These are phyloP conservation scores for Dorcus hopei DNA, from an alignment of 2,888 invertebrate genomes.

Conservation along the genomic window DNA sequence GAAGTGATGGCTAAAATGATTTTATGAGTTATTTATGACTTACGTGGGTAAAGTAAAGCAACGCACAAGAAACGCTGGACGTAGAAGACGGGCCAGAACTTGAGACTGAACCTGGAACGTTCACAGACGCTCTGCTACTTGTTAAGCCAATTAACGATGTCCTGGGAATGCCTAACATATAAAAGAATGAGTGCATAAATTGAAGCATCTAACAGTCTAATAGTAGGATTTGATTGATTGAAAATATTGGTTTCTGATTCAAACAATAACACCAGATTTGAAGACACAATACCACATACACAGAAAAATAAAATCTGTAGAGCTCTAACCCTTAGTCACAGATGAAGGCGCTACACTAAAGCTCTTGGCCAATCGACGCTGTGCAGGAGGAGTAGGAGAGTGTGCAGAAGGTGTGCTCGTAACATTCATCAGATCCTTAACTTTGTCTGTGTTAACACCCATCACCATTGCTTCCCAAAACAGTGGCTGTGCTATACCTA, in stretches of 20 bases:
- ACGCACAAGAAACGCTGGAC: constrained; percentile 64
- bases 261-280: background rate
- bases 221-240: too few species aligned
- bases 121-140: constrained; percentile 67
- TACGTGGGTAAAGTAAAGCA: background rate
- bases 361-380: constrained; percentile 86
- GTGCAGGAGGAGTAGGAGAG: constrained; percentile 79
- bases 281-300: background rate
- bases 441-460: constrained; percentile 46
- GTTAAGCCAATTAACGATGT: constrained; percentile 77
- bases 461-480: constrained; percentile 52
- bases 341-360: constrained; percentile 82
- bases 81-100: constrained; percentile 69
- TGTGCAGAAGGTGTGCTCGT: constrained; percentile 53
- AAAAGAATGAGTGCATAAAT: background rate
- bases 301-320: constrained; percentile 8
- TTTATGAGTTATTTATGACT: background rate
- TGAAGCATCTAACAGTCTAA: background rate
- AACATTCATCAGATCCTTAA: constrained; percentile 37
- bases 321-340: constrained; percentile 57
- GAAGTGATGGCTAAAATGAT: constrained; percentile 58
- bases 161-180: constrained; percentile 69
- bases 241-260: too few species aligned
- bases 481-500: constrained; percentile 52
- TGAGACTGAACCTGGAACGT: constrained; percentile 63